Evolutionary conservation across 2,113 vertebrate genomes (phyloP), one percentile per base, ranked within the genome.

Genomic region (Eclectus roratus): DNA sequence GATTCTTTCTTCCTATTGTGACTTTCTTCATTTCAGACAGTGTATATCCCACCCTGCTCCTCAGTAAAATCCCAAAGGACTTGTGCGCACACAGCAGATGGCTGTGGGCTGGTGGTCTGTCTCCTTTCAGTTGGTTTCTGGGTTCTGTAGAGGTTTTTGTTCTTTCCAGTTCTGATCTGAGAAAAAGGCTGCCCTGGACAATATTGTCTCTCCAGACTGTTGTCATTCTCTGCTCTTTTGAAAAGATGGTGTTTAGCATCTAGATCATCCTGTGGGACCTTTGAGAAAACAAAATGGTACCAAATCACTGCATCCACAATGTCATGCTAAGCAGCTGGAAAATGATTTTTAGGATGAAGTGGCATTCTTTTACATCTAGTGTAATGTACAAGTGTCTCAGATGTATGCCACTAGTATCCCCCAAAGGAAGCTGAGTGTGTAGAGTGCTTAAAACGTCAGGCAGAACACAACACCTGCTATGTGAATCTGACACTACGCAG

Each of bases 41-140:
- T 2, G 10, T 29, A 28, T 3, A 3, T 64, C 6, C 27, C 23
- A 33, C 1, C 0, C 41, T 53, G 13, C 11, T 73, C 10, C 58
- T 72, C 0, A 1, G 24, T 63, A 29, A 53, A 61, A 88, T 61
- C 4, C 0, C 31, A 33, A 29, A 73, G 44, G 43, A 73, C 7
- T 58, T 17, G 9, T 19, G 27, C 21, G 15, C 23, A 13, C 10
- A 1, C 7, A 17, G n/a, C 56, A 53, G 58, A 18, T 11, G 53
- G 20, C 31, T 76, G 41, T 21, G 41, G 27, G 18, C 37, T 61
- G 29, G 17, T 65, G 20, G 7, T 18, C 33, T 70, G 0, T 24
- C 28, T 66, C 49, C 21, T 73, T 69, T 61, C 49, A 44, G 11
- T 4, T 9, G 13, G 20, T n/a, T 65, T 53, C 19, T 55, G 58